A percentile compares a stretch with the other conserved stretches of the same genome.
phyloP scores from a whole-genome alignment of 2,888 invertebrate genomes.

The Cybosia mesomella region DNA sequence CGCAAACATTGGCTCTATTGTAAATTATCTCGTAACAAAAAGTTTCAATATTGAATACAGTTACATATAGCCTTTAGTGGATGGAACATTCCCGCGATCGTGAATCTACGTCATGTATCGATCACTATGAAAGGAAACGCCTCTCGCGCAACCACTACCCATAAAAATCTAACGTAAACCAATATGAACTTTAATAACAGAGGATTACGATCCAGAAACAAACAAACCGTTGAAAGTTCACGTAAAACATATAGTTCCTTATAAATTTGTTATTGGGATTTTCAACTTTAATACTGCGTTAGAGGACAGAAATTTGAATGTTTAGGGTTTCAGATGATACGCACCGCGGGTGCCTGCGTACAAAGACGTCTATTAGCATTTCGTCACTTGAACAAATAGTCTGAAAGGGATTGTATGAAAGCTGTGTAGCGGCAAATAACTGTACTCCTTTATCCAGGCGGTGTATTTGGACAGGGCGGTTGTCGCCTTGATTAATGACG shows the following conservation, averaged over 20 bases:
- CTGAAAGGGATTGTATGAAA: constrained; percentile 74
- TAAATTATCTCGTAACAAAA: constrained; percentile 56
- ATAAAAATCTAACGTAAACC: constrained; percentile 48
- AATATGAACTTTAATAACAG: constrained; percentile 43
- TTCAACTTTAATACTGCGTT: constrained; percentile 48
- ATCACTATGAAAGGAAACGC: constrained; percentile 72
- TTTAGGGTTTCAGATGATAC: constrained; percentile 41
- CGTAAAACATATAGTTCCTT: constrained; percentile 57
- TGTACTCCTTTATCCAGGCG: constrained; percentile 70
- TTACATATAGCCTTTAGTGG: constrained; percentile 58
- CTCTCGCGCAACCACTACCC: constrained; percentile 71
- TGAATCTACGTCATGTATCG: constrained; percentile 68
- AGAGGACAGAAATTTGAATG: constrained; percentile 55
- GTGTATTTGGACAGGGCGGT: constrained; percentile 73
- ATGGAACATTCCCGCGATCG: constrained; percentile 62
- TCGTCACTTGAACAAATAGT: constrained; percentile 76
- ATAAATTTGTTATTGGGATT: constrained; percentile 44
- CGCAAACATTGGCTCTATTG: constrained; percentile 49
- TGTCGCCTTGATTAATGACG: constrained; percentile 77
- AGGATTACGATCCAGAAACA: constrained; percentile 37
- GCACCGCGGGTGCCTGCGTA: constrained; percentile 69
- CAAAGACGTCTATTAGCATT: constrained; percentile 74
- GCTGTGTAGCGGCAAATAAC: constrained; percentile 70
- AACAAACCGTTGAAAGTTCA: constrained; percentile 46
- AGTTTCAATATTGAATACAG: constrained; percentile 53